Base-by-base conservation (phyloP, 2,888 invertebrate species). In the Endotricha flammealis region DNA sequence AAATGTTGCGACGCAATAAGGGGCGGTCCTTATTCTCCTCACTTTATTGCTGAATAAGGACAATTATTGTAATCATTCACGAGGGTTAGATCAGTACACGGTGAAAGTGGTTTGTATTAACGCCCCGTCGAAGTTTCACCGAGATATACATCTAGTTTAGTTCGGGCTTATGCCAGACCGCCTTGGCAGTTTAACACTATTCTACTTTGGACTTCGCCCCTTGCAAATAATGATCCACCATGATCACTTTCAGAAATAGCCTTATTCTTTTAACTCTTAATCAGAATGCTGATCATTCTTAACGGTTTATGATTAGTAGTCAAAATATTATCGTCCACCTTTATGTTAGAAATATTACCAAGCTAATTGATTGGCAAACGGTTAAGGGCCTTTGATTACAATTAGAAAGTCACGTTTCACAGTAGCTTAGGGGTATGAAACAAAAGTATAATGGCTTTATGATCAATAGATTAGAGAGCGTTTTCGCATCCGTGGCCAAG, bases 31-130 rank as follows among this genome's bases (percentile, higher is more conserved):
- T n/a, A n/a, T n/a, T n/a, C n/a, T n/a, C n/a, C n/a, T n/a, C n/a
- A n/a, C n/a, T n/a, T n/a, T n/a, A n/a, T n/a, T n/a, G n/a, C n/a
- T n/a, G n/a, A n/a, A n/a, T n/a, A n/a, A n/a, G n/a, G n/a, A n/a
- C n/a, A n/a, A n/a, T n/a, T n/a, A n/a, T n/a, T n/a, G n/a, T 50
- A 42, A 51, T 53, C 50, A 46, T 38, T 32, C 36, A 48, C 44
- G 53, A 49, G 59, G 48, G 52, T 58, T 60, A 59, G 56, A 64
- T 64, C 54, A 53, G 54, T 57, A 41, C 53, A 44, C 46, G 62
- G 76, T 70, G 77, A 81, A 80, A 80, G 77, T 71, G 53, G 71
- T 65, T 57, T 47, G 60, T 67, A 62, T 61, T 50, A 64, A 57
- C 60, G 67, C 63, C 66, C 66, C 60, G 52, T 60, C 60, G 56